Evolutionary conservation across 2,113 vertebrate species (phyloP).

Genomic region (Bombycilla garrulus): DNA sequence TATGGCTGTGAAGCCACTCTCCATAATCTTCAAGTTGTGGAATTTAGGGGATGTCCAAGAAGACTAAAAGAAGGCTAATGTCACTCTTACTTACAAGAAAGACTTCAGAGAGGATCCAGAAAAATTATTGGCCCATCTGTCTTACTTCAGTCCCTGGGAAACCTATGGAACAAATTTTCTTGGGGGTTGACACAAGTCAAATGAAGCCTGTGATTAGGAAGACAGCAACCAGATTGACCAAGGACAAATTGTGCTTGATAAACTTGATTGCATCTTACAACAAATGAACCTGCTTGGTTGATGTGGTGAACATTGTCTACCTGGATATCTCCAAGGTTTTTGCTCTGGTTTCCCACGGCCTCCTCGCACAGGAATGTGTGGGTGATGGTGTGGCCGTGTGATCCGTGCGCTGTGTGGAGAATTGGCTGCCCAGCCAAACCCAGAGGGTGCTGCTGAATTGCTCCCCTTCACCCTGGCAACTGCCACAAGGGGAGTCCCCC

Average conservation of each 20-base stretch:
- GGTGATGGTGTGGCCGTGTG: not conserved
- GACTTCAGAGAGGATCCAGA: not conserved
- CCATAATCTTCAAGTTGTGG: rapidly evolving
- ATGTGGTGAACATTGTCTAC: rapidly evolving
- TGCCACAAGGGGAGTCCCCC: not conserved
- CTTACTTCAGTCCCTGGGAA: not conserved
- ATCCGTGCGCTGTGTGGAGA: not conserved
- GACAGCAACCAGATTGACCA: not conserved
- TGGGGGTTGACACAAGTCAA: not conserved
- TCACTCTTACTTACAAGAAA: not conserved
- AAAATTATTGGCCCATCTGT: not conserved
- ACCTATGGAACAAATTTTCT: not conserved
- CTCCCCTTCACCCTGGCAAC: not conserved
- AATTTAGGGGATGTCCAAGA: not conserved
- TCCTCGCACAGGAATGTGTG: not conserved
- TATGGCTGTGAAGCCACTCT: rapidly evolving
- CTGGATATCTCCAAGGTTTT: not conserved
- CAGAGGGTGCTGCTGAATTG: not conserved
- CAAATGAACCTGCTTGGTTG: not conserved
- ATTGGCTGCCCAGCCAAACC: not conserved
- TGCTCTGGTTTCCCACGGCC: not conserved
- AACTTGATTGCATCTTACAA: not conserved
- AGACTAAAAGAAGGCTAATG: not conserved
- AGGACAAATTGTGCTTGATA: not conserved
- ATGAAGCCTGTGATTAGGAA: not conserved